Evolutionary conservation across 2,797 vertebrate genomes (phyloP).

Genomic region (Microchirus variegatus): DNA sequence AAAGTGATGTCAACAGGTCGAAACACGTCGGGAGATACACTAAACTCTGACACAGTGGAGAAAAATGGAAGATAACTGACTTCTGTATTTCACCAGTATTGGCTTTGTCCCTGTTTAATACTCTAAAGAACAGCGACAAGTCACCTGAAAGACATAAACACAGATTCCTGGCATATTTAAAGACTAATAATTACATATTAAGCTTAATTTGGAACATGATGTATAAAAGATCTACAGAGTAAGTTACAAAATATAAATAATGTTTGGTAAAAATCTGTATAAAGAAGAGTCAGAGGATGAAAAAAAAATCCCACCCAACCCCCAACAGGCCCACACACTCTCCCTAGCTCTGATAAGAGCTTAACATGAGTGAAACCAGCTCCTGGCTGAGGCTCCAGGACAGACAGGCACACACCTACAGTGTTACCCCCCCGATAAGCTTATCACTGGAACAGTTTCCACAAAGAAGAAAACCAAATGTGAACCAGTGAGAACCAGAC

Average conservation of each 20-base stretch:
- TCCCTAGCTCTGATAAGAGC: constrained; percentile 57
- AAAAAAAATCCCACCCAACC: constrained; percentile 1
- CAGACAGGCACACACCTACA: constrained; percentile 66
- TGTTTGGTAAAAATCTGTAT: background rate
- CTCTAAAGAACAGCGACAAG: background rate
- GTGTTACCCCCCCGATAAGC: constrained; percentile 59
- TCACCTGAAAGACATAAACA: background rate
- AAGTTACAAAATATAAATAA: background rate
- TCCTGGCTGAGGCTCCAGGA: constrained; percentile 44
- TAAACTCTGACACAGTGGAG: constrained; percentile 52
- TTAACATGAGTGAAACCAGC: constrained; percentile 65
- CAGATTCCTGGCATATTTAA: background rate
- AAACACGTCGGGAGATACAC: constrained; percentile 45
- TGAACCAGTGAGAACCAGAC: constrained; percentile 30
- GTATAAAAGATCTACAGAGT: no score
- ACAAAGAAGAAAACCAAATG: constrained; percentile 56
- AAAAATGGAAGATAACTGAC: constrained; percentile 37
- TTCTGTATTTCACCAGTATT: constrained; percentile 8
- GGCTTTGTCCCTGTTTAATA: constrained; percentile 1
- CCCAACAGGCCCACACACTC: constrained; percentile 3
- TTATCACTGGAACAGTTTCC: constrained; percentile 64
- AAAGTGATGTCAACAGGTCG: constrained; percentile 51
- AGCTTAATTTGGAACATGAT: no score
- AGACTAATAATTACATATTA: background rate
- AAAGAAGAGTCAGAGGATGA: background rate